Conservation (phyloP, 1,140 invertebrate genomes). For the Heliconius hermathena region DNA sequence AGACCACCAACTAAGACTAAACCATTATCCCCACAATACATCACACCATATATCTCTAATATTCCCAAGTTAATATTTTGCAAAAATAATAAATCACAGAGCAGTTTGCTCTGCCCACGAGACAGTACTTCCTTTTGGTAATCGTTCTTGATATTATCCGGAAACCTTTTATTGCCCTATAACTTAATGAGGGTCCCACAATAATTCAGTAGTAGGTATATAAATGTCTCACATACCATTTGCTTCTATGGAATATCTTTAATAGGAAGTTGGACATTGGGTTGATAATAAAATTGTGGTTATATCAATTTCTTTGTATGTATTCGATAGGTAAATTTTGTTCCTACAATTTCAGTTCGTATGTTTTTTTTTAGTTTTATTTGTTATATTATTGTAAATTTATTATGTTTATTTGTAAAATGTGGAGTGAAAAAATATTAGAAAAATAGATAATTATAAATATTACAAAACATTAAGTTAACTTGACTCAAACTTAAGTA, state of each 20-base stretch:
- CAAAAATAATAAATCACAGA: constrained; percentile 28
- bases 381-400: background rate
- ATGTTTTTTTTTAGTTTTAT: background rate
- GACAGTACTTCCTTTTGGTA: constrained; percentile 37
- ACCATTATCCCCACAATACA: background rate
- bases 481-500: too few relatives aligned
- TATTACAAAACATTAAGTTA: too few relatives aligned
- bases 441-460: too few relatives aligned
- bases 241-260: constrained; percentile 26
- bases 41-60: background rate
- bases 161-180: constrained; percentile 42
- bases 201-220: constrained; percentile 33
- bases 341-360: background rate
- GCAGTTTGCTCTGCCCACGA: constrained; percentile 24
- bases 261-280: constrained; percentile 19
- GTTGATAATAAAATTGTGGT: constrained; percentile 28
- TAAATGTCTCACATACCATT: constrained; percentile 43
- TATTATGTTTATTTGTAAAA: too few relatives aligned
- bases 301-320: constrained; percentile 18
- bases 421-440: too few relatives aligned
- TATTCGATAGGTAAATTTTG: constrained; percentile 4
- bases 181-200: constrained; percentile 40
- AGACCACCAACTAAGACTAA: background rate
- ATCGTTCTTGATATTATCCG: constrained; percentile 39
- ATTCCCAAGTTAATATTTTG: constrained; percentile 7